Conservation (phyloP, 1,140 invertebrate genomes). For the Thaumatotibia leucotreta region DNA sequence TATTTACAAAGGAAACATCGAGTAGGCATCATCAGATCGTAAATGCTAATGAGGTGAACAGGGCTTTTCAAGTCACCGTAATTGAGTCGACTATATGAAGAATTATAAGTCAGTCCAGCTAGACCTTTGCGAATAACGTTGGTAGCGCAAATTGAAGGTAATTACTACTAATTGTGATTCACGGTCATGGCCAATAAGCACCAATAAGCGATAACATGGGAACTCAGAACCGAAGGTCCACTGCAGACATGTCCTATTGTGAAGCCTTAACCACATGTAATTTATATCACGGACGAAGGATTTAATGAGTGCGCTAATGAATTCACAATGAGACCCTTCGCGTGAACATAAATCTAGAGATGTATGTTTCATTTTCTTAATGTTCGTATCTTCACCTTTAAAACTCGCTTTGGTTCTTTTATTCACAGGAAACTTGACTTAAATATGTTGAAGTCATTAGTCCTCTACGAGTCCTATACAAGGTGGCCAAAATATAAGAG, state of each 20-base stretch:
- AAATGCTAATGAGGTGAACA: constrained; percentile 26
- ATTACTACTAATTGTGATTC: constrained; percentile 71
- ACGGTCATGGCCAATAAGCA: constrained; percentile 75
- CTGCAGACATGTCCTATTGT: not conserved
- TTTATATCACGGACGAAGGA: not conserved
- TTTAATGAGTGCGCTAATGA: not conserved
- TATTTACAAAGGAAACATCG: not conserved
- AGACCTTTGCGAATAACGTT: constrained; percentile 61
- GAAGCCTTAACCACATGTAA: not conserved
- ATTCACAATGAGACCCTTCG: not conserved
- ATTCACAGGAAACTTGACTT: too few relatives aligned
- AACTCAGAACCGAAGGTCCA: constrained; percentile 53
- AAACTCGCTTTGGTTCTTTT: too few relatives aligned
- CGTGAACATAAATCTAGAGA: not conserved
- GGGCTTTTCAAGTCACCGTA: constrained; percentile 54
- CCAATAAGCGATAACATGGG: constrained; percentile 66
- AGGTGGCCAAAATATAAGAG: too few relatives aligned
- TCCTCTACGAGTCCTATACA: too few relatives aligned
- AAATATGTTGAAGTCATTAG: too few relatives aligned
- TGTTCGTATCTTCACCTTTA: too few relatives aligned
- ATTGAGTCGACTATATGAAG: constrained; percentile 44
- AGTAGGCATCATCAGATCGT: constrained; percentile 25
- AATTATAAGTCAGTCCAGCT: constrained; percentile 33
- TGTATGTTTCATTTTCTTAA: too few relatives aligned
- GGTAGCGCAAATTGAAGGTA: constrained; percentile 69